Conservation (phyloP, 1,140 invertebrate species). For the Semibalanus balanoides region DNA sequence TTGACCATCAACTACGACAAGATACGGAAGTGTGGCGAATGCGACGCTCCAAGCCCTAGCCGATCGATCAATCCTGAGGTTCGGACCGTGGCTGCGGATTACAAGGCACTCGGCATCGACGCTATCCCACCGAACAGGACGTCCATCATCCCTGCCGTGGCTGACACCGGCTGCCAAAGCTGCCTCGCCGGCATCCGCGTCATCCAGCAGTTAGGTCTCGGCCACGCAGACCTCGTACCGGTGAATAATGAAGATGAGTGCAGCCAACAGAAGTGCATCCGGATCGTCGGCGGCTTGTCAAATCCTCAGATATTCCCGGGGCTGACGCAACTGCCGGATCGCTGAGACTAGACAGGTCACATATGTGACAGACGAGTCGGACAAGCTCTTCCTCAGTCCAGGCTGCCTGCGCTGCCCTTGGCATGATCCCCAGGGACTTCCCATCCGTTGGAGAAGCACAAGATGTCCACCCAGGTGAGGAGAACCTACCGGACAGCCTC, state of each 20-base stretch:
- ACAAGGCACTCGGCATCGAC: neutral
- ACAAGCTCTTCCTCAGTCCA: neutral
- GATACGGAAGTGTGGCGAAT: too few species aligned
- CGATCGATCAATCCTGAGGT: neutral
- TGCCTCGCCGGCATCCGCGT: neutral
- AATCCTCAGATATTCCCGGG: neutral
- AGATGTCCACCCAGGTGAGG: too few species aligned
- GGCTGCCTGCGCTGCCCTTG: neutral
- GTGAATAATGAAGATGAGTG: neutral
- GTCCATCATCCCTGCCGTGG: neutral
- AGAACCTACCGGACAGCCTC: neutral
- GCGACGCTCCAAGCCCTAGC: neutral
- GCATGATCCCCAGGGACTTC: neutral
- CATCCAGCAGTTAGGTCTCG: neutral
- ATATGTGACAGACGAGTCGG: neutral
- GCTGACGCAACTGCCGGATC: neutral
- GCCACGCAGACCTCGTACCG: neutral
- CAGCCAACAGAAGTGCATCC: neutral
- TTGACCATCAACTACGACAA: neutral
- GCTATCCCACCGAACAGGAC: neutral
- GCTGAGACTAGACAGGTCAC: neutral
- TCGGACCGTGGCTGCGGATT: neutral
- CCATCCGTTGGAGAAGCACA: too few species aligned
- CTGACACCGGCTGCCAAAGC: neutral
- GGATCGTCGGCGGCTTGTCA: neutral